Base-by-base conservation (phyloP, 2,113 vertebrate genomes). In the Xiphorhynchus elegans region DNA sequence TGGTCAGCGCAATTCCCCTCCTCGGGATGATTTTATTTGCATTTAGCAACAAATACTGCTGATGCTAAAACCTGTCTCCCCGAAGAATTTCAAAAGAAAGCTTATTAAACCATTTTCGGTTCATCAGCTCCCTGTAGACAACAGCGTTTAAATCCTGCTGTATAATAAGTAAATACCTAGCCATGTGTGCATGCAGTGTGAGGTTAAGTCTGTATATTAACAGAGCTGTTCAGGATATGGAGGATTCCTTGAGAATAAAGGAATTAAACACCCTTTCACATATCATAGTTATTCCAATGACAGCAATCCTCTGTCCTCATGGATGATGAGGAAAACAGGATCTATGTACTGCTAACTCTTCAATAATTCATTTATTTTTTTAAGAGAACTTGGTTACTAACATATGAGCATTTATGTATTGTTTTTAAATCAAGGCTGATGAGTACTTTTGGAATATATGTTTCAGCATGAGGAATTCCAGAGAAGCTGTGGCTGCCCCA, bases 21-120 rank as follows among this genome's bases (percentile, higher is more conserved):
- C 60, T 87, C 47, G 31, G 42, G 94, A 47, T 77, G 89, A 80
- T 89, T 97, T 95, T 93, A 81, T 97, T 97, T 96, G 88, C 91
- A 84, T 97, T 97, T 94, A 89, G 85, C 85, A 97, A 82, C 90
- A 91, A 76, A 95, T 79, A 97, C 63, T 89, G 75, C 81, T 96
- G 92, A 97, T 95, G 90, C n/a, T 95, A 93, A 91, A 91, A 96
- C 92, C 87, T 68, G 46, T 53, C 82, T 95, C 91, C 66, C 88
- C 37, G 17, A 93, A 96, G 96, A 82, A 79, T 80, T 74, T 76
- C 28, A 74, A 97, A 88, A 92, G 94, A 95, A 97, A 90, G 63
- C 86, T 94, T 92, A 91, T 94, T 96, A 95, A 96, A 93, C 53
- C 63, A 74, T 90, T 95, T 85, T 94, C 81, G n/a, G 76, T 81